Evolutionary conservation across 2,113 vertebrate species (phyloP), one percentile per base, ranked within the genome.

Genomic region (Cyprinodon variegatus): DNA sequence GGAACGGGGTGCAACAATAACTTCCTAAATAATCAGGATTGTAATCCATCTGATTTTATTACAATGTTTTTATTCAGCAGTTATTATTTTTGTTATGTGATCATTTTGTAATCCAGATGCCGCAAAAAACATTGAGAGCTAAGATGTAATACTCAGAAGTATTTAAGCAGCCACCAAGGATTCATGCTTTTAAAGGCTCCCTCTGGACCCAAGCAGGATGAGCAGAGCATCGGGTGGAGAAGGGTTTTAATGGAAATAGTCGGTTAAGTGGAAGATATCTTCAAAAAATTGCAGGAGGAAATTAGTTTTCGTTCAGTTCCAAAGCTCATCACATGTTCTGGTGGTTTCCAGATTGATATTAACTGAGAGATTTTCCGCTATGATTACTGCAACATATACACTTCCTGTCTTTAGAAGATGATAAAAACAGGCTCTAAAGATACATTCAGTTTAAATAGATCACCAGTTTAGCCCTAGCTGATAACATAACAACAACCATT

Each of bases 121-220:
- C 29, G 29, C 29, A 29, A 29, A 29, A 29, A 4, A 41, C 9
- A 9, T 9, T 41, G 9, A 9, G 9, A 41, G 41, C 38, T 38
- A 11, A 65, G 7, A 11, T 11, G 5, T 43, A 40, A 46, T 29
- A 60, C 40, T 59, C 39, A 60, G 65, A n/a, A 38, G 61, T 5
- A 72, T 68, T 57, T 29, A 14, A 15, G 22, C 37, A 59, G n/a
- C 6, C 36, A 67, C 41, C 17, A 37, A 6, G 29, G 17, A 66
- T 50, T 63, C 57, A 53, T n/a, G 62, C 37, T 6, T 22, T 29
- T 70, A 82, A 83, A 60, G 63, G 39, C 11, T 12, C 38, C 64
- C 40, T 40, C 65, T 43, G 50, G 43, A 70, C 46, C 15, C 46
- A 74, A 38, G 69, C 43, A 61, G 45, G 67, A 57, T 29, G 60